A percentile compares a stretch with the other conserved stretches of the same genome.
These are phyloP conservation scores for Apostichopus japonicus DNA, from an alignment of 35 echinoderm and acorn worm genomes.

Conservation along the genomic window DNA sequence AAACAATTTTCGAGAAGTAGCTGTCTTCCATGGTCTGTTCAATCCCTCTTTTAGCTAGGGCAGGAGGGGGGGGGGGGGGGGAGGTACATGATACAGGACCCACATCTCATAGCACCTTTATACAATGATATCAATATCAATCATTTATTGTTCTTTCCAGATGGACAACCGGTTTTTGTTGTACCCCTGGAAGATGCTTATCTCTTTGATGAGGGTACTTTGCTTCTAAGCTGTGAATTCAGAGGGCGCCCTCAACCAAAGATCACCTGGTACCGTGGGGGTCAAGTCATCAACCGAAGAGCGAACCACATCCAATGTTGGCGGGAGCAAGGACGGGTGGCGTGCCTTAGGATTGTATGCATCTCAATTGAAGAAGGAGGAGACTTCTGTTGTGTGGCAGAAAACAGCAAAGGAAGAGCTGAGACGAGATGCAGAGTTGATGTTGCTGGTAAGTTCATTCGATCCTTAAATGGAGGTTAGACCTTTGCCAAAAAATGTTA, in stretches of 20 bases:
- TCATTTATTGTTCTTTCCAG: conserved; percentile 25
- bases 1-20: too few relatives aligned
- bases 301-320: conserved; percentile 63
- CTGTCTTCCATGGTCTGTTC: too few relatives aligned
- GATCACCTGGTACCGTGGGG: conserved; percentile 68
- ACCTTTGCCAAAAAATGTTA: too few relatives aligned
- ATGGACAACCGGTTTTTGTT: conserved; percentile 71
- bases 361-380: conserved; percentile 77
- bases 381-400: conserved; percentile 78
- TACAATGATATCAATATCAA: too few relatives aligned
- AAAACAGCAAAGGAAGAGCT: conserved; percentile 69
- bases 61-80: too few relatives aligned
- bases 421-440: conserved; percentile 69
- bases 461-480: neutral
- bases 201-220: conserved; percentile 69
- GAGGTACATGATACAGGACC: too few relatives aligned
- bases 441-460: conserved; percentile 69
- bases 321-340: conserved; percentile 63
- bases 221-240: conserved; percentile 77
- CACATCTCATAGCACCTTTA: too few relatives aligned
- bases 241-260: conserved; percentile 77
- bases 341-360: conserved; percentile 67
- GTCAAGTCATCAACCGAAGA: conserved; percentile 60
- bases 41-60: too few relatives aligned
- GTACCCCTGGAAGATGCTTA: conserved; percentile 67